Base-by-base conservation (phyloP, 2,888 invertebrate species). In the Habroteleia sp. region DNA sequence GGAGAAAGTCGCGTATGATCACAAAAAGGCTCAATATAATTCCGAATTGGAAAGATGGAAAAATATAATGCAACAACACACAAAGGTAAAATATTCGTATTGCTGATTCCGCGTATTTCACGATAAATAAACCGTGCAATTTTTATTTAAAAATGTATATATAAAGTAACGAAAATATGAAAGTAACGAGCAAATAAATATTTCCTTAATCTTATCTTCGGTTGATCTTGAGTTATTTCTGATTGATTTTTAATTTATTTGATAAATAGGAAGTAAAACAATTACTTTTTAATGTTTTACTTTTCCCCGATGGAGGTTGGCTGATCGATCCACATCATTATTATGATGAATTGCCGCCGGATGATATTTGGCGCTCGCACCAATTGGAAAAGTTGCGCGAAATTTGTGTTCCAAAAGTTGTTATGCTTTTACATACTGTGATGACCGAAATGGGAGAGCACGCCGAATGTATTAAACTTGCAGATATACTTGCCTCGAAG, bases 241-340 rank as follows among this genome's bases (percentile, higher is more conserved):
- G n/a, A n/a, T n/a, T n/a, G n/a, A n/a, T n/a, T n/a, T n/a, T n/a
- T n/a, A n/a, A n/a, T n/a, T 13, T 41, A 20, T 8, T 42, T 42
- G 14, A 16, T 37, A 10, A 8, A 10, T 27, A 91, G 93, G 93
- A 92, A 60, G 94, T 96, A 0, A 94, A 94, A 80, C 93, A 93
- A 73, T 91, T 94, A 50, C 90, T 98, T 3, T 96, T 94, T 88
- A 97, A 97, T 88, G 94, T 97, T 0, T 87, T 98, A 27, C 87
- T 96, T 5, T 97, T 98, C 85, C 96, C 97, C 1, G 94, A 96
- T 80, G 94, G 93, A 16, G 97, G 97, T 2, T 98, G 97, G 97
- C 91, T 98, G 68, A 91, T 93, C 37, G 97, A 97, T 85, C 91
- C 92, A 8, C 91, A 88, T 77, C 90, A 90, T 39, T 90, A 90